Conservation (phyloP, 2,888 invertebrate genomes). For the Lasioglossum marginatum region DNA sequence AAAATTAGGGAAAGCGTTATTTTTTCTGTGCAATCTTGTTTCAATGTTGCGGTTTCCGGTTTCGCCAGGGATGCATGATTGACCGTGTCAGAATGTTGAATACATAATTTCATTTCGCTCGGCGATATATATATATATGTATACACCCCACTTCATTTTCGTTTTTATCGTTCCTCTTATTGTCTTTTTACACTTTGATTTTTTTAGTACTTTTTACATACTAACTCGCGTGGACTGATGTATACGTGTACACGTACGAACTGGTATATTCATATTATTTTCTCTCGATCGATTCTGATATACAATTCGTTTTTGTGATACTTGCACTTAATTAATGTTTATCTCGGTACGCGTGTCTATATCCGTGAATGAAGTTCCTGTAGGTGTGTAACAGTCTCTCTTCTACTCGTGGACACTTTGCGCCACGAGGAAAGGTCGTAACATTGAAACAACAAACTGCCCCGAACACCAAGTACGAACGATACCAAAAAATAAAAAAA, state of each 20-base stretch:
- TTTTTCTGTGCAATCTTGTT: constrained; percentile 77
- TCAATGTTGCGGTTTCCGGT: constrained; percentile 75
- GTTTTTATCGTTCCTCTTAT: not conserved
- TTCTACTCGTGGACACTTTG: constrained; percentile 38
- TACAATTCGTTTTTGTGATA: constrained; percentile 42
- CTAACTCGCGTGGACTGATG: constrained; percentile 38
- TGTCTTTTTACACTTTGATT: constrained; percentile 36
- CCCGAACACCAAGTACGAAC: constrained; percentile 65
- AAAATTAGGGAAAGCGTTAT: constrained; percentile 70
- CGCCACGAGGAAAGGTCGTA: constrained; percentile 66
- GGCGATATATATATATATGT: not conserved
- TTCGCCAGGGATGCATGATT: constrained; percentile 40
- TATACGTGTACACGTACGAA: constrained; percentile 16
- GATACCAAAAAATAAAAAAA: constrained; percentile 62
- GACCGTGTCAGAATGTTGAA: constrained; percentile 31
- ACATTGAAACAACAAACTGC: constrained; percentile 80
- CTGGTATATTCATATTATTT: constrained; percentile 5
- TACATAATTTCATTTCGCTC: not conserved
- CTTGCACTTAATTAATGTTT: constrained; percentile 45
- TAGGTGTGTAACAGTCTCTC: constrained; percentile 51
- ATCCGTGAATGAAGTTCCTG: constrained; percentile 67
- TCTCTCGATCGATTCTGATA: constrained; percentile 29
- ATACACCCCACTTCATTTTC: not conserved
- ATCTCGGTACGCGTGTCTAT: constrained; percentile 46
- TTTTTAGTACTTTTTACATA: constrained; percentile 43